These are phyloP conservation scores for Hybos culiciformis DNA, from an alignment of 2,888 invertebrate species.

Conservation along the genomic window DNA sequence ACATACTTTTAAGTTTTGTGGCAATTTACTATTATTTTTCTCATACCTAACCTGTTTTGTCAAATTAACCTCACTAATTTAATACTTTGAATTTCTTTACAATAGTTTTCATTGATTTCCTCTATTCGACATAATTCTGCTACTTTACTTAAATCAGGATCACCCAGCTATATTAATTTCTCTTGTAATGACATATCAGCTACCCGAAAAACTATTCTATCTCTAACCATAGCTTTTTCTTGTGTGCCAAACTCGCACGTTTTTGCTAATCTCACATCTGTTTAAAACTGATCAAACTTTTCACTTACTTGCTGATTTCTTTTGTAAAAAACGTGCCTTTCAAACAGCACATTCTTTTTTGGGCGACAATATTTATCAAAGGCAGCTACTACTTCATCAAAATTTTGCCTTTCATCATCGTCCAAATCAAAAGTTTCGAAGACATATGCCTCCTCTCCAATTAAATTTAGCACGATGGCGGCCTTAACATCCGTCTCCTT, in stretches of 20 bases:
- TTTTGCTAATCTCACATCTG: conserved; percentile 18
- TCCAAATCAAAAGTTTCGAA: conserved; percentile 10
- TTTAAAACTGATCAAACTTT: conserved; percentile 19
- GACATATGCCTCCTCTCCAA: conserved; percentile 14
- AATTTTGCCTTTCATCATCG: conserved; percentile 3
- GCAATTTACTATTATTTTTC: too few relatives aligned
- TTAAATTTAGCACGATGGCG: conserved; percentile 13
- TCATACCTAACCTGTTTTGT: too few relatives aligned
- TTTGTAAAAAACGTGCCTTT: conserved; percentile 17
- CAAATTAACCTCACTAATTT: too few relatives aligned
- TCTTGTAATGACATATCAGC: conserved; percentile 15
- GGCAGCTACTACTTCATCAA: conserved; percentile 5
- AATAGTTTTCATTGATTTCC: neutral
- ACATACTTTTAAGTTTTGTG: too few relatives aligned
- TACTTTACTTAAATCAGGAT: conserved; percentile 3
- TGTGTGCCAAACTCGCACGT: conserved; percentile 17
- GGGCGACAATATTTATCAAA: conserved; percentile 13
- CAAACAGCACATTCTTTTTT: conserved; percentile 16
- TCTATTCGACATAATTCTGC: conserved; percentile 3
- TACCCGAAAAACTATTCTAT: conserved; percentile 19
- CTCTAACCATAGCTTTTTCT: conserved; percentile 17
- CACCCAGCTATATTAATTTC: conserved; percentile 13
- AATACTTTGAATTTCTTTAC: too few relatives aligned
- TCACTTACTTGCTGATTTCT: conserved; percentile 19
- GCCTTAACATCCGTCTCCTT: conserved; percentile 9